phyloP scores from a whole-genome alignment of 2,888 invertebrate genomes.

The Scaeva pyrastri region DNA sequence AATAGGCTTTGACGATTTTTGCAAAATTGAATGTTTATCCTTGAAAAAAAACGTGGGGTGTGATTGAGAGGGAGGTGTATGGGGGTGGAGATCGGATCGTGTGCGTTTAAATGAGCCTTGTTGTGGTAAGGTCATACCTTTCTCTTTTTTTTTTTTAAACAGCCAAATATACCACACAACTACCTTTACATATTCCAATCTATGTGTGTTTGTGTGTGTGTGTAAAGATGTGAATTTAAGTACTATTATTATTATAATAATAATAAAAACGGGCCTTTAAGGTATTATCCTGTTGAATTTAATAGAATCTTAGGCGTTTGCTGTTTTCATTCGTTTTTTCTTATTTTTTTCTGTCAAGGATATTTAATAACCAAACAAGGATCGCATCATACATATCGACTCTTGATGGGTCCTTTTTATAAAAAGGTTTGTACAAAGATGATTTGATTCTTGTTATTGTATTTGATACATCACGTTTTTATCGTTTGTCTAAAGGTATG shows the following conservation, averaged over 20 bases:
- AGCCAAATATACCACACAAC: not conserved
- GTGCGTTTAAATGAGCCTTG: slow-evolving; percentile 2
- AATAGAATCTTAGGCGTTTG: slow-evolving; percentile 66
- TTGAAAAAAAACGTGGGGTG: not conserved
- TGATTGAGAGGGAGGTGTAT: too few relatives aligned
- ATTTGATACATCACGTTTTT: slow-evolving; percentile 72
- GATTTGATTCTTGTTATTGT: slow-evolving; percentile 44
- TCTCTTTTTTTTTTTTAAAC: not conserved
- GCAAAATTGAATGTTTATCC: slow-evolving; percentile 64
- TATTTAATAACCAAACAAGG: slow-evolving; percentile 1
- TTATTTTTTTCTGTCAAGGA: not conserved
- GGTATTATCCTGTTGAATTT: slow-evolving; percentile 74
- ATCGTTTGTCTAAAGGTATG: slow-evolving; percentile 45
- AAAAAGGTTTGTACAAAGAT: not conserved
- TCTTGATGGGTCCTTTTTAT: not conserved
- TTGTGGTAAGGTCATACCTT: not conserved
- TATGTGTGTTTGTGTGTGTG: not conserved
- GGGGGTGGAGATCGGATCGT: not conserved
- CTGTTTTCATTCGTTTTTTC: too few relatives aligned
- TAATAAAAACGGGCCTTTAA: slow-evolving; percentile 61
- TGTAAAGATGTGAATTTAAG: slow-evolving; percentile 52
- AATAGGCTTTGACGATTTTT: slow-evolving; percentile 67
- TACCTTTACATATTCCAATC: not conserved
- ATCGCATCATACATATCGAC: not conserved
- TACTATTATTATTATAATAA: slow-evolving; percentile 66